phyloP scores from a whole-genome alignment of 2,113 vertebrate species.

The Peromyscus leucopus region DNA sequence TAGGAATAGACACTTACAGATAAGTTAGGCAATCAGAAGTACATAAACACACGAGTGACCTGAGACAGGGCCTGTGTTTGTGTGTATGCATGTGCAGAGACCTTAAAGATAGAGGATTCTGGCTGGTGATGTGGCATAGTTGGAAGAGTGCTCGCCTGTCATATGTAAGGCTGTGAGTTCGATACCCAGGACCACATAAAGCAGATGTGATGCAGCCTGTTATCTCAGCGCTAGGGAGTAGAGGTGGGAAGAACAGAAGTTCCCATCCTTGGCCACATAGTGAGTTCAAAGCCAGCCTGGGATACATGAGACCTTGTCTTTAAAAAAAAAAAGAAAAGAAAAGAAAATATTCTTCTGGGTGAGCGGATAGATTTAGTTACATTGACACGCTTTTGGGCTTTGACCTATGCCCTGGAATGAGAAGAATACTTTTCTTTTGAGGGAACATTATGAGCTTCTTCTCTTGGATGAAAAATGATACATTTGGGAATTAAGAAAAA shows the following conservation, averaged over 20 bases:
- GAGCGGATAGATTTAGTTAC: not conserved
- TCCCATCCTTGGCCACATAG: not conserved
- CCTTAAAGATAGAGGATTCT: not conserved
- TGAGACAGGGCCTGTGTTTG: not conserved
- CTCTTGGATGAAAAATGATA: not conserved
- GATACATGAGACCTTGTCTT: not conserved
- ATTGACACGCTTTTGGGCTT: not conserved
- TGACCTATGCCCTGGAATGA: not conserved
- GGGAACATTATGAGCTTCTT: conserved; percentile 25
- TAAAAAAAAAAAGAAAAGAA: not conserved
- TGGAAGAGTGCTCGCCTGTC: not conserved
- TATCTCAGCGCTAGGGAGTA: not conserved
- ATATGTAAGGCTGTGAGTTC: not conserved
- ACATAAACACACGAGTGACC: not conserved
- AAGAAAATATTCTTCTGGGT: not conserved
- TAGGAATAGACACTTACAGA: not conserved
- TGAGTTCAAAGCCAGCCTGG: not conserved
- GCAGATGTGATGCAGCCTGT: not conserved
- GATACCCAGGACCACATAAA: no score
- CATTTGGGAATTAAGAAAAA: conserved; percentile 27
- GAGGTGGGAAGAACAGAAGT: not conserved
- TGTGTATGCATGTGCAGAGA: not conserved
- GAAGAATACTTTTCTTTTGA: conserved; percentile 17
- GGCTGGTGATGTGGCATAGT: not conserved
- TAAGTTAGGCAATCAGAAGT: conserved; percentile 10